phyloP scores from a whole-genome alignment of 2,113 vertebrate genomes.

The Pandion haliaetus region DNA sequence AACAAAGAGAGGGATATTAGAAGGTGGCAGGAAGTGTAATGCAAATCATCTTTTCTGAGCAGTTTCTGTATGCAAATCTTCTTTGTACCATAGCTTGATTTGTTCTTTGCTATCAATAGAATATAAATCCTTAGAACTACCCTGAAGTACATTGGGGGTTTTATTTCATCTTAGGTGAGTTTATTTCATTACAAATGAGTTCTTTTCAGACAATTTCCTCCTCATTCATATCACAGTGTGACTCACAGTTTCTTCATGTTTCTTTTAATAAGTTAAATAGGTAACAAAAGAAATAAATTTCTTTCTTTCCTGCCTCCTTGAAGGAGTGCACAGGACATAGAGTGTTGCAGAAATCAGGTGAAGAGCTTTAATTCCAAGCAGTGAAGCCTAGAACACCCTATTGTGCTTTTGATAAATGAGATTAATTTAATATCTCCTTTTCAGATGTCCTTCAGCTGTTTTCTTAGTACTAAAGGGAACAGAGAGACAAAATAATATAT shows the following conservation, averaged over 20 bases:
- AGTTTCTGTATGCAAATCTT: neutral
- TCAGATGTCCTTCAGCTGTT: neutral
- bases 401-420: neutral
- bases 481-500: neutral
- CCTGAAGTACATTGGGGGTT: neutral
- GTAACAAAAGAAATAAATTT: neutral
- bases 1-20: neutral
- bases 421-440: neutral
- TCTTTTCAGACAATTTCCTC: neutral
- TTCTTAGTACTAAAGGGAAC: neutral
- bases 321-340: neutral
- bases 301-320: neutral
- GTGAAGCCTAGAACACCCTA: neutral
- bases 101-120: neutral
- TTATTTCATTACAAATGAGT: neutral
- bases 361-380: neutral
- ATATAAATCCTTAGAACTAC: neutral
- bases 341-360: neutral
- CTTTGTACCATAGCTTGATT: neutral
- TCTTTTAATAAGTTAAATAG: neutral
- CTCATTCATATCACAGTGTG: neutral
- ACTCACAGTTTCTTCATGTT: neutral
- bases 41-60: neutral
- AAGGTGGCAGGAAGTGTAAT: neutral
- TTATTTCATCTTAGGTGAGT: neutral